A percentile compares a stretch with the other conserved stretches of the same genome.
Evolutionary conservation across 1,140 invertebrate species (phyloP).

Genomic region (Lepeophtheirus salmonis): DNA sequence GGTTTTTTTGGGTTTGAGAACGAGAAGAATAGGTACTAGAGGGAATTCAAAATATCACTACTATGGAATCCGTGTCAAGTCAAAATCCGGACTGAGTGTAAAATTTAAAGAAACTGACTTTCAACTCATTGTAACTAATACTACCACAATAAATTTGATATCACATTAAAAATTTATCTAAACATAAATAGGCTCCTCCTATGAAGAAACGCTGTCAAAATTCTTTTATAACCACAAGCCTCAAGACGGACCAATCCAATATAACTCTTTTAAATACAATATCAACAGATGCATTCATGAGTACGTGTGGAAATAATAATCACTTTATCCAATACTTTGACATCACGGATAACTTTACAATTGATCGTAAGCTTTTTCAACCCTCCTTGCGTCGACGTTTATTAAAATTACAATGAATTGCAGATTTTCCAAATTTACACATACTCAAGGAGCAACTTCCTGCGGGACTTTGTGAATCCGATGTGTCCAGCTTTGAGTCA

Average conservation of each 20-base stretch:
- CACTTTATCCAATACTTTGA: background rate
- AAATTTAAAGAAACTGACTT: background rate
- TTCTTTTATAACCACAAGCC: background rate
- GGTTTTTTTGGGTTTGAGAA: slow-evolving; percentile 85
- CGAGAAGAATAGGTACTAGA: slow-evolving; percentile 42
- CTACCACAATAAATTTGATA: slow-evolving; percentile 7
- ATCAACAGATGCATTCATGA: background rate
- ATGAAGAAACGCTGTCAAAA: background rate
- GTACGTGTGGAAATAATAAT: background rate
- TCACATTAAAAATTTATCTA: slow-evolving; percentile 8
- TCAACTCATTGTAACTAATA: background rate
- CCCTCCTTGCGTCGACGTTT: no score
- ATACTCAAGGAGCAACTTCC: background rate
- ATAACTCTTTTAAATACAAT: background rate
- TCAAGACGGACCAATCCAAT: background rate
- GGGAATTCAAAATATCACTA: slow-evolving; percentile 99
- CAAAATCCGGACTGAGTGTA: slow-evolving; percentile 53
- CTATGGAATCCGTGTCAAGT: slow-evolving; percentile 94
- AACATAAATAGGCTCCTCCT: background rate
- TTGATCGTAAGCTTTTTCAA: no score
- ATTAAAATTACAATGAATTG: no score
- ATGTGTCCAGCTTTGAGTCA: background rate
- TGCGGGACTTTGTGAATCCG: background rate
- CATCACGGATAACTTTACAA: background rate
- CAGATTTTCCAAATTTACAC: background rate